Conservation (phyloP, 2,113 vertebrate genomes). For the Chlorodrepanis virens region DNA sequence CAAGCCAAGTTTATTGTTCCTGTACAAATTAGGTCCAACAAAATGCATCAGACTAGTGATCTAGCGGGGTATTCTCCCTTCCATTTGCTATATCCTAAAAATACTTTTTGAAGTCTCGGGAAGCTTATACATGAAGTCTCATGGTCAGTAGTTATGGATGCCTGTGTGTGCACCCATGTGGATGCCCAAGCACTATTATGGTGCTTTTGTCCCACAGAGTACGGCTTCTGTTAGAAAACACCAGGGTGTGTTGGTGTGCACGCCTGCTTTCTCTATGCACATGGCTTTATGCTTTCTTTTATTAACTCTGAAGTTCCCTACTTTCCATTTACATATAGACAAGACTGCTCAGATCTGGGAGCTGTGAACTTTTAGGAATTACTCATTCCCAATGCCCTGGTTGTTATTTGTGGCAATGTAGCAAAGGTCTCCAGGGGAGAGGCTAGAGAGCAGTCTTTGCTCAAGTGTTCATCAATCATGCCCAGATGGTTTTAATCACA, state of each 20-base stretch:
- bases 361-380: neutral
- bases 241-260: constrained; percentile 45
- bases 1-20: neutral
- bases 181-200: neutral
- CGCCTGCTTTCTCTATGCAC: constrained; percentile 52
- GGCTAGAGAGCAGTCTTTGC: neutral
- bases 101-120: neutral
- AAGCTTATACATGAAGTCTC: neutral
- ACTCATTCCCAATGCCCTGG: neutral
- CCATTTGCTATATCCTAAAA: neutral
- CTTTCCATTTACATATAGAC: neutral
- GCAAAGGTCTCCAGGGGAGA: neutral
- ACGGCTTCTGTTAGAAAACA: constrained; percentile 30
- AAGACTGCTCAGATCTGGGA: neutral
- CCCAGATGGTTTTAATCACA: neutral
- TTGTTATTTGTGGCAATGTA: neutral
- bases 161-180: neutral
- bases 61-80: neutral
- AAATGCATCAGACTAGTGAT: neutral
- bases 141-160: neutral
- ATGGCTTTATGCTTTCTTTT: constrained; percentile 55
- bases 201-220: constrained; percentile 37
- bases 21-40: neutral
- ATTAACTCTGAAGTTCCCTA: constrained; percentile 1
- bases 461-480: neutral